Base-by-base conservation (phyloP, 1,140 invertebrate genomes). In the Hestina assimilis region DNA sequence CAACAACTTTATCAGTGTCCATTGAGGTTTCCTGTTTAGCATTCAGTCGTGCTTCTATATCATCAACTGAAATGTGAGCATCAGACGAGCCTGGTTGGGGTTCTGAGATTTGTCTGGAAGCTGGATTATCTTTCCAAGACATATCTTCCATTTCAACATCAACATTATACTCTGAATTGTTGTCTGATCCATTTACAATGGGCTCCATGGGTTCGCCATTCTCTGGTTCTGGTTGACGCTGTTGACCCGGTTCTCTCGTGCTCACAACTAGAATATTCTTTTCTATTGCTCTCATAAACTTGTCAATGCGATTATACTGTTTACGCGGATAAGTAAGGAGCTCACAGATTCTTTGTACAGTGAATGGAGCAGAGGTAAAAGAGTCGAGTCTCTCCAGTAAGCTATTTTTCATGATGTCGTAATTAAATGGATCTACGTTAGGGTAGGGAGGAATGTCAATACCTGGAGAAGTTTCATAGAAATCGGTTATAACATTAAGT, bases 181-280 rank as follows among this genome's bases (percentile, higher is more conserved):
- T 88, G 57, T 91, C 90, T 3, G 87, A 86, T 3, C 90, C 90
- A 76, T 92, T 92, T 0, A 91, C 80, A 38, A 90, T 88, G 8
- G 91, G 90, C 43, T 92, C 91, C 6, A 89, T 61, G 2, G 91
- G 89, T 59, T 94, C 93, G 0, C 93, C 93, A 63, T 94, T 94
- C 55, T 93, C 92, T 35, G 90, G 90, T 63, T 92, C 91, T 12
- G 76, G 89, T 59, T 79, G 92, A 59, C 79, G 89, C 70, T 89
- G 90, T 53, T 74, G 88, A 41, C 94, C 94, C 1, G 96, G 96
- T 79, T 98, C 97, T 28, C 96, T 93, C n/a, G 96, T 98, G 61
- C 95, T 97, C 3, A 99, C 97, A 43, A 99, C 97, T 65, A 98
- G 87, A 59, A 98, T 95, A 79, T 98, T 98, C 84, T 98, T 98